phyloP scores from a whole-genome alignment of 2,797 vertebrate species.

The Psittacula echo region DNA sequence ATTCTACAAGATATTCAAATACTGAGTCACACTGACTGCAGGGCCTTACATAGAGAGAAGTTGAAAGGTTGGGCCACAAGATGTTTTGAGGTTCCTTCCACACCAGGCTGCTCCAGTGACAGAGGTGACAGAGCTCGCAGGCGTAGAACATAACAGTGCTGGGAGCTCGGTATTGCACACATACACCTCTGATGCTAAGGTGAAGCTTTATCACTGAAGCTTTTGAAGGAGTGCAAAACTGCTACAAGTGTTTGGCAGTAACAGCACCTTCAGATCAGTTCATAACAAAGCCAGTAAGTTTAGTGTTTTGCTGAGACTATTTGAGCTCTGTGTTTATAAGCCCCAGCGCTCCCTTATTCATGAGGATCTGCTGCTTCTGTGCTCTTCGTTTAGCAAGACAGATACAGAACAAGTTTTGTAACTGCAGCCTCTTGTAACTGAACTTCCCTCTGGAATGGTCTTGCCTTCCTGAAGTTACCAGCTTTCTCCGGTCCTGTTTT shows the following conservation, averaged over 20 bases:
- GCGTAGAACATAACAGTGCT: neutral
- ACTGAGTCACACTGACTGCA: neutral
- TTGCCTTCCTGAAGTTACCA: neutral
- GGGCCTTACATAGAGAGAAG: neutral
- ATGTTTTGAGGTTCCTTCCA: neutral
- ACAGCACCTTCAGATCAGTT: neutral
- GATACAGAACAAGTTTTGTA: neutral
- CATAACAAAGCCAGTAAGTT: neutral
- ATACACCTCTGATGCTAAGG: neutral
- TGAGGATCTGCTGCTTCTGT: neutral
- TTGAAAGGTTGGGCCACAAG: neutral
- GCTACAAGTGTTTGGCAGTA: neutral
- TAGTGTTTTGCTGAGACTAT: neutral
- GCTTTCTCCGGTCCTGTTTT: neutral
- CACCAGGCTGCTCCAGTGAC: neutral
- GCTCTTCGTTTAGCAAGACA: neutral
- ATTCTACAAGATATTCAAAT: neutral
- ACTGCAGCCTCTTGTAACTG: neutral
- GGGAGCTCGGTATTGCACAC: neutral
- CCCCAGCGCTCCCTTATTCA: fast-evolving
- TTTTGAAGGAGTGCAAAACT: neutral
- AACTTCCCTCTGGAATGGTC: neutral
- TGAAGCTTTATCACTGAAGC: neutral
- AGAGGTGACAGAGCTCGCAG: neutral
- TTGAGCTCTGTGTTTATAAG: neutral